Evolutionary conservation across 2,797 vertebrate species (phyloP).

Genomic region (Gymnoscopelus microlampas): DNA sequence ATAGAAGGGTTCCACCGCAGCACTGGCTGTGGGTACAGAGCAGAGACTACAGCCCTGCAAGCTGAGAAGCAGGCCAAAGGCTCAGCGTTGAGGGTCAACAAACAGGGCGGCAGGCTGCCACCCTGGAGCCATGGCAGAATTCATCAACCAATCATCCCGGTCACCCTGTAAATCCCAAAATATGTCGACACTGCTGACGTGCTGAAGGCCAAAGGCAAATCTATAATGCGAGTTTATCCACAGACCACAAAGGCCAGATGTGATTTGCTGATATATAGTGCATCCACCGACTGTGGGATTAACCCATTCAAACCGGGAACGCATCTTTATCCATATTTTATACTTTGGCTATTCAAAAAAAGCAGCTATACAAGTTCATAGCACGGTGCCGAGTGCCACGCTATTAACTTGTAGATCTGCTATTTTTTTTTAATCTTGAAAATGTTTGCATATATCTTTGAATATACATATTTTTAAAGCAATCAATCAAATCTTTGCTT

Average conservation of each 20-base stretch:
- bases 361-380: background rate
- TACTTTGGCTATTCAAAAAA: conserved; percentile 24
- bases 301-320: no score
- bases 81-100: conserved; percentile 17
- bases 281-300: background rate
- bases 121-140: background rate
- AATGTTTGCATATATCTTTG: no score
- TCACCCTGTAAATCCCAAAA: conserved; percentile 9
- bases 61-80: conserved; percentile 19
- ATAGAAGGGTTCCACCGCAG: background rate
- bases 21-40: conserved; percentile 5
- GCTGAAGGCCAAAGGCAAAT: background rate
- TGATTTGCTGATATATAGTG: conserved; percentile 1
- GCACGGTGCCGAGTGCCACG: no score
- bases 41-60: background rate
- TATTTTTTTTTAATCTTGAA: no score
- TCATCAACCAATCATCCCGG: conserved; percentile 13
- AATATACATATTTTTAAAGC: no score
- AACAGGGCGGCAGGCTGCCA: conserved; percentile 11
- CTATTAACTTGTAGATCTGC: no score
- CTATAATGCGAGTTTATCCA: conserved; percentile 10
- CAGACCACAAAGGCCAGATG: conserved; percentile 1
- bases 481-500: no score
- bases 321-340: background rate
- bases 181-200: conserved; percentile 2